These are phyloP conservation scores for Lonchura striata DNA, from an alignment of 2,113 vertebrate species.

Conservation along the genomic window DNA sequence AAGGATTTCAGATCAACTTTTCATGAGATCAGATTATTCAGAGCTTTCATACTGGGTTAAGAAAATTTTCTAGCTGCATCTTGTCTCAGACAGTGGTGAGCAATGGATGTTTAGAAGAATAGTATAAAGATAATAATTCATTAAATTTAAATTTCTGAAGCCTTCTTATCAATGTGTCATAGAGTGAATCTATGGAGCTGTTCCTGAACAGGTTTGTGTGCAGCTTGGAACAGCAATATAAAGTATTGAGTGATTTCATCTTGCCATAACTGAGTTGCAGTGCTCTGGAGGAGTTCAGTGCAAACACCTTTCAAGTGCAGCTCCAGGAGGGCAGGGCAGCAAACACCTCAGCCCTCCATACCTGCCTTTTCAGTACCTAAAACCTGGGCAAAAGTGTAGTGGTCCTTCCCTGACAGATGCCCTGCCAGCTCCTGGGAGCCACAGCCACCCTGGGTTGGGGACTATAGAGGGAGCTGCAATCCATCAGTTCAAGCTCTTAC, in stretches of 20 bases:
- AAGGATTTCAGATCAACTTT: not conserved
- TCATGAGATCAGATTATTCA: not conserved
- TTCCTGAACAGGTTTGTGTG: not conserved
- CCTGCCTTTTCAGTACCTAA: not conserved
- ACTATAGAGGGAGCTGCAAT: not conserved
- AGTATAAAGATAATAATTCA: not conserved
- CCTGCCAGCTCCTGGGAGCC: not conserved
- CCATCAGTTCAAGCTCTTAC: not conserved
- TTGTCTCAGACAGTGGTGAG: not conserved
- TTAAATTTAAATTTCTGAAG: not conserved
- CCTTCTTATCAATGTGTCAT: not conserved
- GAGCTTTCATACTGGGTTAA: not conserved
- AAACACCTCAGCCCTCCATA: not conserved
- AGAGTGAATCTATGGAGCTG: not conserved
- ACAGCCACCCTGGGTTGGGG: not conserved
- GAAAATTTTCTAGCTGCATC: not conserved
- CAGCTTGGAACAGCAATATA: not conserved
- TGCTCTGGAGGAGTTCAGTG: not conserved
- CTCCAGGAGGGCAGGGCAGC: not conserved
- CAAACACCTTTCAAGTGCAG: not conserved
- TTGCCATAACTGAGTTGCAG: not conserved
- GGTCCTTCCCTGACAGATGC: not conserved
- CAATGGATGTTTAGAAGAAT: not conserved
- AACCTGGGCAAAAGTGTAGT: not conserved
- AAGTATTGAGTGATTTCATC: not conserved